Conservation (phyloP, 2,888 invertebrate genomes). For the Mycalesis mineus region DNA sequence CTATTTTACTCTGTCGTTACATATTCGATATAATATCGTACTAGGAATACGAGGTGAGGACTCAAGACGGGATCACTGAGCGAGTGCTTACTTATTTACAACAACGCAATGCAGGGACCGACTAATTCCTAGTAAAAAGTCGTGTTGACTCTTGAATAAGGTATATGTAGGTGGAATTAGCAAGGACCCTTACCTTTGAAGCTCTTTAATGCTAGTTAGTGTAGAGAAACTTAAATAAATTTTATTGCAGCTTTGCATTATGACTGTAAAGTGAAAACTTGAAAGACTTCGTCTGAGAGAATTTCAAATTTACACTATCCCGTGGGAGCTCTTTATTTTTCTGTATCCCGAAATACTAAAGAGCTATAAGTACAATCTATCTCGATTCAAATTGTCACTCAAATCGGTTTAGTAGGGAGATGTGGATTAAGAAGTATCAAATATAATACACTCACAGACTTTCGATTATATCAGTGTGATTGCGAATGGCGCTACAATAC, state of each 20-base stretch:
- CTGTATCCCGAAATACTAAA: too few relatives aligned
- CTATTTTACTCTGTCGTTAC: not conserved
- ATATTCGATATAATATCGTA: not conserved
- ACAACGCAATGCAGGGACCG: constrained; percentile 25
- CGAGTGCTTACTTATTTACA: constrained; percentile 25
- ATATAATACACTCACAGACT: too few relatives aligned
- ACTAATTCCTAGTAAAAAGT: constrained; percentile 20
- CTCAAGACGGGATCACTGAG: constrained; percentile 21
- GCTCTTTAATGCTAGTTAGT: not conserved
- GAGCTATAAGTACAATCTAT: too few relatives aligned
- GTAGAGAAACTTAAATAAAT: not conserved
- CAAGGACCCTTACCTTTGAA: not conserved
- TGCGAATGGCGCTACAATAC: too few relatives aligned
- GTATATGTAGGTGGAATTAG: not conserved
- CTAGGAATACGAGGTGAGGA: not conserved
- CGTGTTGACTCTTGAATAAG: constrained; percentile 10
- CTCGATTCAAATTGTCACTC: too few relatives aligned
- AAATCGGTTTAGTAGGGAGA: too few relatives aligned
- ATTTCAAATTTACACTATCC: too few relatives aligned
- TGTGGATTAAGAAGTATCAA: too few relatives aligned
- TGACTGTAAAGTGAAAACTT: not conserved
- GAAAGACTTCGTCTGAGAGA: too few relatives aligned
- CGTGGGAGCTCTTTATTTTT: too few relatives aligned
- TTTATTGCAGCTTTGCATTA: too few relatives aligned
- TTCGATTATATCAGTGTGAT: too few relatives aligned